A percentile compares a stretch with the other conserved stretches of the same genome.
phyloP scores from a whole-genome alignment of 2,113 vertebrate species.

The Clarias batrachus region DNA sequence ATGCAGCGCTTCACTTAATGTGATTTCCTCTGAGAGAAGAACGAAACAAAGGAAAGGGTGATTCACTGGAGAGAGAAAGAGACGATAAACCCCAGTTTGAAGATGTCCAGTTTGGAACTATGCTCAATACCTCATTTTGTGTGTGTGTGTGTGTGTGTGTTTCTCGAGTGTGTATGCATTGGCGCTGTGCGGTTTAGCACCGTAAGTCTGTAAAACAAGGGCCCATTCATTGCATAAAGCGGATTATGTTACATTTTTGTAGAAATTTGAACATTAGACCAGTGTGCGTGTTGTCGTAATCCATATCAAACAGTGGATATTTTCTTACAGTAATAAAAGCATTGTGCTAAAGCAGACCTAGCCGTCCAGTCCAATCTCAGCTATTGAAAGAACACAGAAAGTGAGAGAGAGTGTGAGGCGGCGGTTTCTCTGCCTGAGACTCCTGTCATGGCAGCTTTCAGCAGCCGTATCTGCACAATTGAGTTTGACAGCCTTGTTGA shows the following conservation, averaged over 20 bases:
- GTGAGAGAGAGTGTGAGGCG: conserved; percentile 22
- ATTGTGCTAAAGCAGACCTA: conserved; percentile 5
- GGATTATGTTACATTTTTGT: conserved; percentile 42
- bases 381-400: conserved; percentile 23
- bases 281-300: conserved; percentile 8
- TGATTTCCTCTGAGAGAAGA: conserved; percentile 68
- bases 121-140: conserved; percentile 48
- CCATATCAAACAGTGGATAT: conserved; percentile 22
- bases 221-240: conserved; percentile 37
- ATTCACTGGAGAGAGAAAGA: conserved; percentile 65
- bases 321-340: conserved; percentile 27
- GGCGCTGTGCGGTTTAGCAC: conserved; percentile 43
- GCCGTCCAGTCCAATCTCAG: conserved; percentile 6
- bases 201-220: conserved; percentile 57
- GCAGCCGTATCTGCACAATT: conserved; percentile 69
- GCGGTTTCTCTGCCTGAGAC: conserved; percentile 49
- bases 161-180: conserved; percentile 41
- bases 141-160: conserved; percentile 39
- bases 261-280: background rate
- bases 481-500: conserved; percentile 70
- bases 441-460: conserved; percentile 70
- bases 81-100: conserved; percentile 58
- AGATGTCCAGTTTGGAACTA: conserved; percentile 46
- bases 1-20: conserved; percentile 71
- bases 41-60: conserved; percentile 67